A percentile compares a stretch with the other conserved stretches of the same genome.
Conservation (phyloP, 2,888 invertebrate species). For the Petrolisthes manimaculis region DNA sequence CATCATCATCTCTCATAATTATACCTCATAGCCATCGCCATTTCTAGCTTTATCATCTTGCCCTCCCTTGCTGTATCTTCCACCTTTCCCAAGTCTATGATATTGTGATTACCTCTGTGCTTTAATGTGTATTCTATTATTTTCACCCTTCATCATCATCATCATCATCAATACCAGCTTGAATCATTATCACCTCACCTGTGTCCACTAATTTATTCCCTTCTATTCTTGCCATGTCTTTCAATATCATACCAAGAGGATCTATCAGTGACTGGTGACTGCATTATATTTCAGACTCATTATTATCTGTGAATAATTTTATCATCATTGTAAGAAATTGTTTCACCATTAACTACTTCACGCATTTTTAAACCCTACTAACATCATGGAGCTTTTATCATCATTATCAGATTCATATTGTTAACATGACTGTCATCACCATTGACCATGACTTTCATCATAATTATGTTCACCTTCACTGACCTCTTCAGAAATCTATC, state of each 20-base stretch:
- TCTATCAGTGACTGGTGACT: not conserved
- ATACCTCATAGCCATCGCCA: not conserved
- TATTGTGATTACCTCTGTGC: not conserved
- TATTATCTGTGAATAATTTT: not conserved
- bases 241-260: not conserved
- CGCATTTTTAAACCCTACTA: not conserved
- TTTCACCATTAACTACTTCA: not conserved
- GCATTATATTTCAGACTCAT: not conserved
- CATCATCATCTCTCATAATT: not conserved
- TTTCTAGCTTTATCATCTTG: not conserved
- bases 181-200: not conserved
- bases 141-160: not conserved
- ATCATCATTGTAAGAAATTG: not conserved
- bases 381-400: not conserved
- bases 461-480: not conserved
- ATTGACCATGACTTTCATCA: constrained; percentile 2
- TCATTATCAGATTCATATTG: not conserved
- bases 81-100: not conserved
- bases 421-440: constrained; percentile 3
- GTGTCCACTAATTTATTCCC: not conserved
- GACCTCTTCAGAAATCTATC: constrained; percentile 12
- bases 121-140: constrained; percentile 10
- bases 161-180: not conserved
- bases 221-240: constrained; percentile 3
- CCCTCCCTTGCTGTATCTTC: not conserved